Percentiles rank a stretch among this genome's conserved stretches.
These are phyloP conservation scores for Bradypodion pumilum DNA, from an alignment of 2,797 vertebrate genomes.

Conservation along the genomic window DNA sequence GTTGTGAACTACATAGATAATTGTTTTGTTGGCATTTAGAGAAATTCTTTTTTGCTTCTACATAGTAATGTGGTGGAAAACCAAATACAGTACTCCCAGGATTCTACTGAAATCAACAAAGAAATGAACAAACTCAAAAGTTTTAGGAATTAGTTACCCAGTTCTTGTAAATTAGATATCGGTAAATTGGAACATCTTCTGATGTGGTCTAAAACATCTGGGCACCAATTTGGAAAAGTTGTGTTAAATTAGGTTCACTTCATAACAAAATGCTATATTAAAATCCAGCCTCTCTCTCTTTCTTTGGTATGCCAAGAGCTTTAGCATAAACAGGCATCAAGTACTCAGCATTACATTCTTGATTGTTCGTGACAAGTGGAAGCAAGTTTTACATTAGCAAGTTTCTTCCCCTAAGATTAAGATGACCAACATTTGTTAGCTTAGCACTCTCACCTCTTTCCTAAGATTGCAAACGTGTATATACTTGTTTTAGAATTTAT, in stretches of 20 bases:
- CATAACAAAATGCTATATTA: not conserved
- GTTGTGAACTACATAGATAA: too few relatives aligned
- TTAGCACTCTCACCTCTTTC: not conserved
- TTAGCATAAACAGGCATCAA: constrained; percentile 3
- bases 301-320: not conserved
- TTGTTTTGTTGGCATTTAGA: not conserved
- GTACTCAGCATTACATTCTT: not conserved
- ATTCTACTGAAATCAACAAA: not conserved
- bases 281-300: not conserved
- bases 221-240: not conserved
- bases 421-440: constrained; percentile 12
- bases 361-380: not conserved
- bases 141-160: not conserved
- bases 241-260: not conserved
- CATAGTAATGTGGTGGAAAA: not conserved
- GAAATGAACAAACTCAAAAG: not conserved
- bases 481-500: not conserved
- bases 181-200: not conserved
- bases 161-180: not conserved
- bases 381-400: not conserved
- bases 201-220: not conserved
- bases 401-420: constrained; percentile 4
- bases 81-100: not conserved
- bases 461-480: not conserved
- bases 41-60: not conserved